Percentiles rank a stretch among this genome's conserved stretches.
Conservation (phyloP, 2,888 invertebrate genomes). For the Scotopteryx bipunctaria region DNA sequence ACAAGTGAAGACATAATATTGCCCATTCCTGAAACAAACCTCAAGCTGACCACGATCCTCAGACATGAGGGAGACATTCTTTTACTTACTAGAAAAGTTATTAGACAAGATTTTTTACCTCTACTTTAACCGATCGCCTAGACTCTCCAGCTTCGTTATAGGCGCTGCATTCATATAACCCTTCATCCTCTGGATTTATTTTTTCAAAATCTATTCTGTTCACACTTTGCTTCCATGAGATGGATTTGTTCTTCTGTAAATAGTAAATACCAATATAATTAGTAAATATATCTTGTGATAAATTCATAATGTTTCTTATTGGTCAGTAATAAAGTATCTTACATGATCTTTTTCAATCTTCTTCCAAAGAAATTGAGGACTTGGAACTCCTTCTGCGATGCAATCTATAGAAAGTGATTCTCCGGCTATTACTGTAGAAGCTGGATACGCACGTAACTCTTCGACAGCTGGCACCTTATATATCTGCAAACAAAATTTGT, state of each 20-base stretch:
- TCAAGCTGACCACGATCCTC: too few species aligned
- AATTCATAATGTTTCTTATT: too few species aligned
- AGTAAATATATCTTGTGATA: too few species aligned
- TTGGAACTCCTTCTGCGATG: conserved; percentile 57
- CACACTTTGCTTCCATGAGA: conserved; percentile 48
- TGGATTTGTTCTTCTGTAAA: conserved; percentile 26
- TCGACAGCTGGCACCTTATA: conserved; percentile 55
- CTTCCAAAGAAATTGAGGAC: conserved; percentile 58
- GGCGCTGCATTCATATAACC: conserved; percentile 64
- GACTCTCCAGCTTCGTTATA: conserved; percentile 55
- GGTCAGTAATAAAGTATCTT: conserved; percentile 5
- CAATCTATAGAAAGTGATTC: conserved; percentile 58
- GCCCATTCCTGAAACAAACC: too few species aligned
- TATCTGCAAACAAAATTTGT: conserved; percentile 46
- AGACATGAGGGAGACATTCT: too few species aligned
- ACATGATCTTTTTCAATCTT: conserved; percentile 42
- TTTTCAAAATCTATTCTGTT: conserved; percentile 56
- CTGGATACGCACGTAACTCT: conserved; percentile 51
- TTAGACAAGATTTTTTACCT: conserved; percentile 51
- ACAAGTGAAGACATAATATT: too few species aligned
- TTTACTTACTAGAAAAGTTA: too few species aligned
- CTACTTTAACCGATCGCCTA: conserved; percentile 48
- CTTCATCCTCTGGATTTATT: conserved; percentile 53
- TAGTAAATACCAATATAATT: background rate
- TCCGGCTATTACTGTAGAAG: conserved; percentile 46